phyloP scores from a whole-genome alignment of 2,797 vertebrate genomes.

The Apogon talboti region DNA sequence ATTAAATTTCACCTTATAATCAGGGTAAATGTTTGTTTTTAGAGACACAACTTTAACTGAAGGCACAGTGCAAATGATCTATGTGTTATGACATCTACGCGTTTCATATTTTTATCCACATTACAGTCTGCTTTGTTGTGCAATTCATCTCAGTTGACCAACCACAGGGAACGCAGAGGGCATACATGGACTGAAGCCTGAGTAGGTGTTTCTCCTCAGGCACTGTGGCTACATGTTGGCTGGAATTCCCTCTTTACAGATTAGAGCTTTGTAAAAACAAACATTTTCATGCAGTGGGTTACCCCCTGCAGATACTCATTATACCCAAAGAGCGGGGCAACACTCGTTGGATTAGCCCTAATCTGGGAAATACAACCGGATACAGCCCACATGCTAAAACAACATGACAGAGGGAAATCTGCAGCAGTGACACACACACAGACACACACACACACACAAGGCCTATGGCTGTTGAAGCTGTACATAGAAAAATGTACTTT shows the following conservation, averaged over 20 bases:
- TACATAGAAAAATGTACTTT: slow-evolving; percentile 55
- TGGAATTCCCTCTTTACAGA: slow-evolving; percentile 62
- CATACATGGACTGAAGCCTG: slow-evolving; percentile 59
- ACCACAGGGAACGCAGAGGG: slow-evolving; percentile 53
- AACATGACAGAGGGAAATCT: slow-evolving; percentile 53
- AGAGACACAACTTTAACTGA: slow-evolving; percentile 13
- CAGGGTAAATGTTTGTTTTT: slow-evolving; percentile 27
- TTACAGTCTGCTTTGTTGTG: slow-evolving; percentile 65
- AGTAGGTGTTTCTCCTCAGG: slow-evolving; percentile 76
- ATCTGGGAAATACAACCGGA: slow-evolving; percentile 63
- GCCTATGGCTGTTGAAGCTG: slow-evolving; percentile 54
- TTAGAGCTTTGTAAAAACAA: slow-evolving; percentile 53
- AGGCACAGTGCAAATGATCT: slow-evolving; percentile 42
- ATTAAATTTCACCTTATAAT: slow-evolving; percentile 21
- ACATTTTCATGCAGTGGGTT: slow-evolving; percentile 49
- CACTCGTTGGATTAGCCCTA: slow-evolving; percentile 66
- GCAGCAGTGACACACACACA: slow-evolving; percentile 42
- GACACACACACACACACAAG: slow-evolving; percentile 35
- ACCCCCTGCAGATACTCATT: slow-evolving; percentile 57
- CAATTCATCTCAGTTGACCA: slow-evolving; percentile 70
- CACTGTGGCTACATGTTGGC: slow-evolving; percentile 60
- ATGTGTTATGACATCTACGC: slow-evolving; percentile 62
- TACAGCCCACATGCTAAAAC: slow-evolving; percentile 55
- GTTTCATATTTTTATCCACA: slow-evolving; percentile 56
- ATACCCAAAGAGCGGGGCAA: slow-evolving; percentile 38